These are phyloP conservation scores for Tringa solitaria DNA, from an alignment of 2,113 vertebrate genomes.

Conservation along the genomic window DNA sequence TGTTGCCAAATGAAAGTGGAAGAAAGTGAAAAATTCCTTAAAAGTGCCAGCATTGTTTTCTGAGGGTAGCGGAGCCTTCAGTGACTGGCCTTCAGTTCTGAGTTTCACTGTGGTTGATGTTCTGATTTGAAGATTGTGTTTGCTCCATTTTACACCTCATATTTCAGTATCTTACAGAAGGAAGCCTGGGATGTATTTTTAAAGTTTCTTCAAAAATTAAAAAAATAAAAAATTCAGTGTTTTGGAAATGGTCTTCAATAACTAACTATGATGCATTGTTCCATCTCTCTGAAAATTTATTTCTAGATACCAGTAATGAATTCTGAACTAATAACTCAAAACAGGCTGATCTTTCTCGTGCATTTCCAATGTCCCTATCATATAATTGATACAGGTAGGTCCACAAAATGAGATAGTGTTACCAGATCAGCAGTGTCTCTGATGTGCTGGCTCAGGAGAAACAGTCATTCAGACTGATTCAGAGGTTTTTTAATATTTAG, in stretches of 20 bases:
- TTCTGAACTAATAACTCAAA: not conserved
- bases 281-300: not conserved
- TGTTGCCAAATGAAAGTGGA: slow-evolving; percentile 5
- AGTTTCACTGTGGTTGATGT: slow-evolving; percentile 4
- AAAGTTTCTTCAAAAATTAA: not conserved
- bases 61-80: not conserved
- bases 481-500: not conserved
- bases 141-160: not conserved
- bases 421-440: not conserved
- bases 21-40: slow-evolving; percentile 28
- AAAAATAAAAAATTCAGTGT: not conserved
- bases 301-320: not conserved
- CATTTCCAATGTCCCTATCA: not conserved
- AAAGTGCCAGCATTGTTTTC: not conserved
- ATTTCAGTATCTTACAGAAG: slow-evolving; percentile 9
- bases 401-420: not conserved
- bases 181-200: slow-evolving; percentile 31
- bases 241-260: not conserved
- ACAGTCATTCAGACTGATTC: not conserved
- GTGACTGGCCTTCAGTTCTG: slow-evolving; percentile 5
- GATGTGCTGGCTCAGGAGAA: not conserved
- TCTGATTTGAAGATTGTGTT: slow-evolving; percentile 14
- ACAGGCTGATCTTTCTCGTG: not conserved
- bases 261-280: not conserved
- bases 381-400: not conserved